Conservation (phyloP, 92 coral and sea anemone species). For the Porites evermanni region DNA sequence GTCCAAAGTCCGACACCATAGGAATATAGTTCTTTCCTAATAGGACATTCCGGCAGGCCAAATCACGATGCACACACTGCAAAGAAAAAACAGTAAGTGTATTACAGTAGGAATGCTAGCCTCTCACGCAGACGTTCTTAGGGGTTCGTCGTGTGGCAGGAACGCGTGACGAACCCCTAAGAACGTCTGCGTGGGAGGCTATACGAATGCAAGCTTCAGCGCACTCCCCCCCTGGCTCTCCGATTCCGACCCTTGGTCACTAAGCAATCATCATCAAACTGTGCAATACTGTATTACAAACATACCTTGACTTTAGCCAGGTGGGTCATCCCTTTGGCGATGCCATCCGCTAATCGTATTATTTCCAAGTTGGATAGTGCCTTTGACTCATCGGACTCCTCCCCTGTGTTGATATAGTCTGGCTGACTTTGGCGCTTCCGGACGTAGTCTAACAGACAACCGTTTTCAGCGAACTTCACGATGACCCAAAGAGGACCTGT, state of each 20-base stretch:
- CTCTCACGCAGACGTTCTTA: no score
- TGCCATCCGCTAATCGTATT: conserved; percentile 71
- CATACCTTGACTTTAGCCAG: conserved; percentile 70
- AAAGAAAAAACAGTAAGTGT: background rate
- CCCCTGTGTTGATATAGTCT: conserved; percentile 47
- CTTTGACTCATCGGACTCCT: conserved; percentile 11
- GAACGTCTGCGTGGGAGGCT: no score
- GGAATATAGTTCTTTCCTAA: conserved; percentile 74
- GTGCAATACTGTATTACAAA: background rate
- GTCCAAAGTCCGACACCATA: conserved; percentile 92
- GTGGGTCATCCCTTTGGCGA: conserved; percentile 81
- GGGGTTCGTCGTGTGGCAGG: no score
- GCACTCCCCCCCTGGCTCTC: no score
- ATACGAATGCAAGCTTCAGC: no score
- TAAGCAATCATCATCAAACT: no score
- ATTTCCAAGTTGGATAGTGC: conserved; percentile 51
- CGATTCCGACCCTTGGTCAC: no score
- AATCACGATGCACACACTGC: conserved; percentile 87
- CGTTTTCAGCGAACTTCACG: conserved; percentile 77
- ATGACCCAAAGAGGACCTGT: conserved; percentile 83
- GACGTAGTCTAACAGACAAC: conserved; percentile 57
- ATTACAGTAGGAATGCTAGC: no score
- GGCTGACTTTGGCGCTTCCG: conserved; percentile 34
- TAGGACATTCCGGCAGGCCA: conserved; percentile 86
- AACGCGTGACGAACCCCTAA: no score